phyloP scores from a whole-genome alignment of 2,888 invertebrate genomes.

The Parapristionchus giblindavisi region DNA sequence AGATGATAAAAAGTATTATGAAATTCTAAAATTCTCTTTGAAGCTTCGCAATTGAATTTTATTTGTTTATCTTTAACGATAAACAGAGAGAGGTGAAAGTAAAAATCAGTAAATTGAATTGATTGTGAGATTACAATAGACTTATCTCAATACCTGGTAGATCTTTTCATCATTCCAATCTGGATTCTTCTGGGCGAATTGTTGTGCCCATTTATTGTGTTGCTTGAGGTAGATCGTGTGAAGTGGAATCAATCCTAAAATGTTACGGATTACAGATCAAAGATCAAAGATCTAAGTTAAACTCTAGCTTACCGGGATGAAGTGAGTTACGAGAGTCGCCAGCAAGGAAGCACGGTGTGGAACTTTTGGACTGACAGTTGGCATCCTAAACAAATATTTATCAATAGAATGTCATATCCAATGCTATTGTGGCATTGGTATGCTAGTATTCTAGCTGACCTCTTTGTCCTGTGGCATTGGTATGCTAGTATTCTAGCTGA shows the following conservation, averaged over 20 bases:
- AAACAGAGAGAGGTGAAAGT: too few species aligned
- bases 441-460: too few species aligned
- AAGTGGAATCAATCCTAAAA: slow-evolving; percentile 45
- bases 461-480: too few species aligned
- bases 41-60: too few species aligned
- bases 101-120: not conserved
- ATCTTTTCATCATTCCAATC: slow-evolving; percentile 48
- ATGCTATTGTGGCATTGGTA: too few species aligned
- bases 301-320: slow-evolving; percentile 43
- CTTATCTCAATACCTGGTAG: slow-evolving; percentile 43
- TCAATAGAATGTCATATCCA: too few species aligned
- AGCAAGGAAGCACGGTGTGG: slow-evolving; percentile 46
- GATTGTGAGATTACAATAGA: not conserved
- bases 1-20: not conserved
- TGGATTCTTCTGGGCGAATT: slow-evolving; percentile 40
- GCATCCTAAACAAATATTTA: slow-evolving; percentile 40
- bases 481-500: too few species aligned
- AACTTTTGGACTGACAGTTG: slow-evolving; percentile 35
- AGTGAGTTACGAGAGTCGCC: slow-evolving; percentile 61
- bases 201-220: slow-evolving; percentile 60
- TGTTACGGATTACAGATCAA: not conserved
- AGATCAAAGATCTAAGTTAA: not conserved
- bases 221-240: slow-evolving; percentile 59
- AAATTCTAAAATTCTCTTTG: too few species aligned
- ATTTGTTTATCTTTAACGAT: too few species aligned